These are phyloP conservation scores for Urocyon cinereoargenteus DNA, from an alignment of 2,797 vertebrate species.

Conservation along the genomic window DNA sequence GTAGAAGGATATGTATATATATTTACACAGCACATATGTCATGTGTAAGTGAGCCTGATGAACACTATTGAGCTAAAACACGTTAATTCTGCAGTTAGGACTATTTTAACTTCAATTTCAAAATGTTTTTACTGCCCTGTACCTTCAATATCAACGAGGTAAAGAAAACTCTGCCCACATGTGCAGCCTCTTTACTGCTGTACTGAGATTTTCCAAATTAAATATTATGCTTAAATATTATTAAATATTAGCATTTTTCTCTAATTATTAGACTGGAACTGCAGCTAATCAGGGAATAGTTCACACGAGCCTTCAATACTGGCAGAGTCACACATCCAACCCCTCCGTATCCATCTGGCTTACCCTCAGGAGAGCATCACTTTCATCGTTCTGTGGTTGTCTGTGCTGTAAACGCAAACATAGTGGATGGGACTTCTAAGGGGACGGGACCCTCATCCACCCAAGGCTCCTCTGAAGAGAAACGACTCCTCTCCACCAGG, in stretches of 20 bases:
- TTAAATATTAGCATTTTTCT: slow-evolving; percentile 82
- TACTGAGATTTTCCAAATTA: slow-evolving; percentile 80
- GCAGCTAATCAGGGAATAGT: slow-evolving; percentile 74
- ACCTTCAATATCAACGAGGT: slow-evolving; percentile 75
- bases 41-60: slow-evolving; percentile 77
- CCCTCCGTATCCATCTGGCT: not conserved
- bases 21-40: slow-evolving; percentile 81
- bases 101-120: slow-evolving; percentile 82
- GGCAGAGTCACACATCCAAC: not conserved
- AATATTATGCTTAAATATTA: slow-evolving; percentile 85
- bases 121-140: slow-evolving; percentile 83
- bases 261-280: slow-evolving; percentile 65
- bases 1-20: slow-evolving; percentile 64
- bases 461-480: not conserved
- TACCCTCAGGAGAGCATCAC: no score
- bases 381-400: not conserved
- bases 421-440: not conserved
- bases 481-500: not conserved
- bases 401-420: no score
- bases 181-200: slow-evolving; percentile 68
- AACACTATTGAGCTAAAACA: slow-evolving; percentile 76
- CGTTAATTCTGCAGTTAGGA: slow-evolving; percentile 79
- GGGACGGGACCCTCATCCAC: not conserved
- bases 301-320: slow-evolving; percentile 66
- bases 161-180: slow-evolving; percentile 80